phyloP scores from a whole-genome alignment of 2,797 vertebrate species.

The Myripristis murdjan region DNA sequence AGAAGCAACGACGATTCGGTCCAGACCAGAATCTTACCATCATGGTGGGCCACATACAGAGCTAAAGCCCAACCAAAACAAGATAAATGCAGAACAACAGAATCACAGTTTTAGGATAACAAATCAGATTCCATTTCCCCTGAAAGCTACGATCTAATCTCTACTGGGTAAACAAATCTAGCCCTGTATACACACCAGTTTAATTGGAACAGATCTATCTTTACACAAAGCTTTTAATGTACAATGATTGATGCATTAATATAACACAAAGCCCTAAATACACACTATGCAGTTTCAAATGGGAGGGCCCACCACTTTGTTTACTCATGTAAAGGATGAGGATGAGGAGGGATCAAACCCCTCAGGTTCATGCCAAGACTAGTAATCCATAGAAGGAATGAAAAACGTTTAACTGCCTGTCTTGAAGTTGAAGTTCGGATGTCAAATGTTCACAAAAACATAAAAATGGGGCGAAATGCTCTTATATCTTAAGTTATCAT shows the following conservation, averaged over 20 bases:
- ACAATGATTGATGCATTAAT: not conserved
- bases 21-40: constrained; percentile 84
- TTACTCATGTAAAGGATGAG: too few relatives aligned
- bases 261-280: too few relatives aligned
- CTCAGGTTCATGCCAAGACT: too few relatives aligned
- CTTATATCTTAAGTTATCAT: too few relatives aligned
- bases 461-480: too few relatives aligned
- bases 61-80: constrained; percentile 80
- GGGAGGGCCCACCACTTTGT: too few relatives aligned
- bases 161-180: constrained; percentile 37
- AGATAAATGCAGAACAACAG: constrained; percentile 78
- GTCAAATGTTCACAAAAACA: too few relatives aligned
- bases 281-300: too few relatives aligned
- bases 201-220: not conserved
- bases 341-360: too few relatives aligned
- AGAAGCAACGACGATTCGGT: constrained; percentile 64
- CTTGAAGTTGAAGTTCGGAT: too few relatives aligned
- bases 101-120: constrained; percentile 66
- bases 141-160: constrained; percentile 13
- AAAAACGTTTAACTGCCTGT: too few relatives aligned
- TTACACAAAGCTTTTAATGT: not conserved
- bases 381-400: too few relatives aligned
- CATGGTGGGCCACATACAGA: constrained; percentile 87
- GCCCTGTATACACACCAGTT: not conserved
- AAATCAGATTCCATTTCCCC: constrained; percentile 42